Evolutionary conservation across 2,888 invertebrate genomes (phyloP).

Genomic region (Scaptomyza reducta): DNA sequence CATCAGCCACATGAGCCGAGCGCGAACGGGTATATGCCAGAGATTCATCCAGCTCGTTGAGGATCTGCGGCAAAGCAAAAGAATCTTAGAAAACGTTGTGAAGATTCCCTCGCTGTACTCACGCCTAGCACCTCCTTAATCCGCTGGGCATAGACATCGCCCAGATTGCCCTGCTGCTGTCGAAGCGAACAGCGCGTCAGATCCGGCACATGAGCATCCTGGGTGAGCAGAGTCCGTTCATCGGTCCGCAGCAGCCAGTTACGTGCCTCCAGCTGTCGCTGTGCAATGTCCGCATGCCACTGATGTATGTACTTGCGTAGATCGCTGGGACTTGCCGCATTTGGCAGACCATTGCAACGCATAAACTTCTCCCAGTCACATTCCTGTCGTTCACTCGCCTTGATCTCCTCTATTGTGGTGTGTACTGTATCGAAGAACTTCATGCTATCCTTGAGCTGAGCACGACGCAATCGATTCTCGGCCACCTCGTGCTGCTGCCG

Average conservation of each 20-base stretch:
- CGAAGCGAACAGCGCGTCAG: constrained; percentile 79
- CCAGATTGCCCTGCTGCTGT: constrained; percentile 81
- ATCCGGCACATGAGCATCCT: constrained; percentile 80
- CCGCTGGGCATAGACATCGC: constrained; percentile 82
- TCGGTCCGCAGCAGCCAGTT: constrained; percentile 84
- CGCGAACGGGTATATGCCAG: constrained; percentile 64
- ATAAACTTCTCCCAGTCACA: constrained; percentile 84
- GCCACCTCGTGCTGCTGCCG: constrained; percentile 82
- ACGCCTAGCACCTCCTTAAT: constrained; percentile 83
- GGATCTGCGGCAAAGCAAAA: constrained; percentile 65
- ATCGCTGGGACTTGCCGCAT: constrained; percentile 83
- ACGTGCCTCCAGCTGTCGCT: constrained; percentile 72
- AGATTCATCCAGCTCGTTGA: constrained; percentile 82
- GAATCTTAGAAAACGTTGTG: not conserved
- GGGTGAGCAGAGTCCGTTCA: constrained; percentile 83
- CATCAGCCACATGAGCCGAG: constrained; percentile 67
- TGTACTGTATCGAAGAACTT: constrained; percentile 78
- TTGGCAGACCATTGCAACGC: constrained; percentile 84
- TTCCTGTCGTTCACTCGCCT: constrained; percentile 72
- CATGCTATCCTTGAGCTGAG: constrained; percentile 83
- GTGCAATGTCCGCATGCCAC: constrained; percentile 80
- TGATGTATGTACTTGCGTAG: constrained; percentile 84
- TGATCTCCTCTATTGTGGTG: constrained; percentile 78
- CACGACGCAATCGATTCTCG: constrained; percentile 82
- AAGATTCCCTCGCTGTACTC: constrained; percentile 2